Percentiles rank a stretch among this genome's conserved stretches.
Evolutionary conservation across 2,113 vertebrate species (phyloP).

Genomic region (Etheostoma cragini): DNA sequence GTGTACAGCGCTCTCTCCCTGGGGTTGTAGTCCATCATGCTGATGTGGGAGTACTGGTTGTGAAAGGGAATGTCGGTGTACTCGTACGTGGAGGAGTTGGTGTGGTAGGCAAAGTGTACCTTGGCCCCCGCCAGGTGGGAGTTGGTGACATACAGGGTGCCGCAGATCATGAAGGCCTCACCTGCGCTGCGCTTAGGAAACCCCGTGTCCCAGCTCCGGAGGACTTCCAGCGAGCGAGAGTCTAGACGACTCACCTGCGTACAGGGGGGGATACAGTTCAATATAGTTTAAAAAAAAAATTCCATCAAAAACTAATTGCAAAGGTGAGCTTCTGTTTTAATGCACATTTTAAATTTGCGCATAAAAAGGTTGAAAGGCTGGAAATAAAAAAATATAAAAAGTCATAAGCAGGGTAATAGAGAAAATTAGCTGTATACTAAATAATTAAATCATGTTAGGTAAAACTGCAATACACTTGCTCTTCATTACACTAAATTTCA

Average conservation of each 20-base stretch:
- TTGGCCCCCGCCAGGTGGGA: conserved; percentile 85
- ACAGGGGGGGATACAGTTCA: background rate
- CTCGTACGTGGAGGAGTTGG: conserved; percentile 78
- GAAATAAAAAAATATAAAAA: too few relatives aligned
- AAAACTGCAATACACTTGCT: background rate
- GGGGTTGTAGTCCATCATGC: conserved; percentile 87
- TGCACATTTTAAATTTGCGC: too few relatives aligned
- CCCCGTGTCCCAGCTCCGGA: conserved; percentile 82
- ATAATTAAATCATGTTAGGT: background rate
- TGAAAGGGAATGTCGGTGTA: conserved; percentile 84
- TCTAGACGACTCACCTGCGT: conserved; percentile 79
- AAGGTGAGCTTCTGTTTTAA: background rate
- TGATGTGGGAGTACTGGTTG: conserved; percentile 86
- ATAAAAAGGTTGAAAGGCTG: background rate
- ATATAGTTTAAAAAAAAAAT: background rate
- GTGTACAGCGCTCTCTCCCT: conserved; percentile 80
- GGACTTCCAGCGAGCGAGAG: conserved; percentile 74
- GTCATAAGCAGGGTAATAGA: background rate
- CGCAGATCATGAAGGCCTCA: conserved; percentile 84
- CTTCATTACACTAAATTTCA: conserved; percentile 8
- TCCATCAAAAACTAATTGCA: background rate
- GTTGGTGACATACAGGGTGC: conserved; percentile 83
- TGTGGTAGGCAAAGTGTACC: conserved; percentile 84
- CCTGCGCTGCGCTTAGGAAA: conserved; percentile 84
- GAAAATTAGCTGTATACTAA: background rate